Percentiles rank a stretch among this genome's conserved stretches.
Evolutionary conservation across 2,113 vertebrate genomes (phyloP).

Genomic region (Catharus minimus): DNA sequence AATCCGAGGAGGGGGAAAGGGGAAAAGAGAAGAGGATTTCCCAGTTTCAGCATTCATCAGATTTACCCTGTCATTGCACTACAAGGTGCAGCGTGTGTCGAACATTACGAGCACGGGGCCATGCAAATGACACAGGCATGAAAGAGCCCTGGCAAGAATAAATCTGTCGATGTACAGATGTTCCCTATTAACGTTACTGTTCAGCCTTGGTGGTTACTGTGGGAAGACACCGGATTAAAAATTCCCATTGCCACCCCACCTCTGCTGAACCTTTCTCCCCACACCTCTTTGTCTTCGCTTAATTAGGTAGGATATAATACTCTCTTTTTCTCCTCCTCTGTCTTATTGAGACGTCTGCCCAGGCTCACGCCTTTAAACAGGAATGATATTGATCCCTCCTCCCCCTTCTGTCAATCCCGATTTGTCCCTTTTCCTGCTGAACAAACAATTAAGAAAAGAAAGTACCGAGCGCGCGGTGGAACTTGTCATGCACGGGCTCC

Average conservation of each 20-base stretch:
- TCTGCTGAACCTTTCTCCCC: conserved; percentile 42
- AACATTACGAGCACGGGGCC: conserved; percentile 24
- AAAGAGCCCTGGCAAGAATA: conserved; percentile 46
- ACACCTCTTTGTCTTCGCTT: conserved; percentile 63
- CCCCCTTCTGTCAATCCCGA: conserved; percentile 37
- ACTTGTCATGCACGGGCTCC: neutral
- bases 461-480: neutral
- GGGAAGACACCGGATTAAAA: conserved; percentile 37
- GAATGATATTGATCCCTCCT: conserved; percentile 50
- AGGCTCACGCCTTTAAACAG: conserved; percentile 25
- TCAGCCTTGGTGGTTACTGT: conserved; percentile 45
- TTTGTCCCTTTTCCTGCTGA: conserved; percentile 45
- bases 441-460: conserved; percentile 54
- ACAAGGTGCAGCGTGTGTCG: conserved; percentile 8
- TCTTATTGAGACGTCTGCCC: conserved; percentile 32
- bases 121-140: conserved; percentile 39
- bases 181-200: conserved; percentile 56
- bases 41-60: neutral
- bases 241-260: conserved; percentile 35
- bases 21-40: neutral
- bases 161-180: conserved; percentile 62
- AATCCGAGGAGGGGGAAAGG: neutral
- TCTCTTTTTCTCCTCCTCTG: conserved; percentile 13
- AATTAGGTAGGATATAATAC: conserved; percentile 50
- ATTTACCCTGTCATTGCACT: neutral